phyloP scores from a whole-genome alignment of 2,888 invertebrate species.

The Malthinus flaveolus region DNA sequence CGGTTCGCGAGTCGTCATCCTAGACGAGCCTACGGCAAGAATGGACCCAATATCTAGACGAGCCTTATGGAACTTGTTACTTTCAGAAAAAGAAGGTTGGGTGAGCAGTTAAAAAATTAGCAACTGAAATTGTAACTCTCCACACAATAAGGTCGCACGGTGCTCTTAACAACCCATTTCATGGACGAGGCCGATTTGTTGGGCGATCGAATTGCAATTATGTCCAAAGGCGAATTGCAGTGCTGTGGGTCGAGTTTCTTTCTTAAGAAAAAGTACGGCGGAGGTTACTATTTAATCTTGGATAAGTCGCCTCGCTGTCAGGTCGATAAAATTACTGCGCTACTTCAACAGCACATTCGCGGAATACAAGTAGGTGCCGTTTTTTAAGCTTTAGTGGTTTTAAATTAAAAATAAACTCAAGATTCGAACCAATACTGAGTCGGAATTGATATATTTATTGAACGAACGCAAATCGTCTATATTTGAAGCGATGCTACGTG shows the following conservation, averaged over 20 bases:
- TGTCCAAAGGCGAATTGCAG: slow-evolving; percentile 79
- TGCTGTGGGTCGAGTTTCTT: slow-evolving; percentile 82
- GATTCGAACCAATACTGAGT: slow-evolving; percentile 73
- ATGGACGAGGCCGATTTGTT: slow-evolving; percentile 91
- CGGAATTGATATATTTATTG: slow-evolving; percentile 73
- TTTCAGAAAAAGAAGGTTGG: slow-evolving; percentile 65
- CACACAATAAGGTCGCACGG: slow-evolving; percentile 66
- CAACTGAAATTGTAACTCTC: background rate
- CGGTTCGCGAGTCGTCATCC: slow-evolving; percentile 70
- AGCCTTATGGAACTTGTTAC: slow-evolving; percentile 82
- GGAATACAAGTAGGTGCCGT: slow-evolving; percentile 54
- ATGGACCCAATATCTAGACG: slow-evolving; percentile 85
- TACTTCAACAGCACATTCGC: slow-evolving; percentile 68
- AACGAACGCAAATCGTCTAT: slow-evolving; percentile 63
- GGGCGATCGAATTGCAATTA: slow-evolving; percentile 86
- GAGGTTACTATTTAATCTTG: slow-evolving; percentile 79
- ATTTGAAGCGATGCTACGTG: slow-evolving; percentile 70
- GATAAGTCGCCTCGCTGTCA: slow-evolving; percentile 63
- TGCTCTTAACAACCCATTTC: slow-evolving; percentile 83
- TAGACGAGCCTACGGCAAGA: slow-evolving; percentile 82
- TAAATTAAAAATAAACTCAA: slow-evolving; percentile 19
- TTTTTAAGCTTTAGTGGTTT: background rate
- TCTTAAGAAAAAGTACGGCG: slow-evolving; percentile 81
- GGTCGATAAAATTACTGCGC: slow-evolving; percentile 57
- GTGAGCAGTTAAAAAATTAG: background rate